Evolutionary conservation across 37 sponge, comb jelly and placozoan species (phyloP).

Genomic region (Haliclona indistincta): DNA sequence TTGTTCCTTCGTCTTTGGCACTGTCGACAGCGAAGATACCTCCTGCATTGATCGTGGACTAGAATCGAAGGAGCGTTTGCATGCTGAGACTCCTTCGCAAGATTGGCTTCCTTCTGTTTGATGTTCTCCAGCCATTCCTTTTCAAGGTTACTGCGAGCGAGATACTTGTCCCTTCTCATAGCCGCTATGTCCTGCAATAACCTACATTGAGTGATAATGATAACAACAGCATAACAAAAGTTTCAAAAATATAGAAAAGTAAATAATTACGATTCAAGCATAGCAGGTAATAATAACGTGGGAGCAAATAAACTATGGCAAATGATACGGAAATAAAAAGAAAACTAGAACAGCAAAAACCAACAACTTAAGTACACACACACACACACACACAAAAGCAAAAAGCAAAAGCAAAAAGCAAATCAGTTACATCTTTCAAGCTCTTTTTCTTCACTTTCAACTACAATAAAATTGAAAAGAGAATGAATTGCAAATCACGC

Average conservation of each 20-base stretch:
- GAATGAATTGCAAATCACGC: neutral
- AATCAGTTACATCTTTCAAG: conserved; percentile 14
- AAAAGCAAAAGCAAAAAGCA: too few relatives aligned
- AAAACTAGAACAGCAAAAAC: too few relatives aligned
- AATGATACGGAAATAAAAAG: too few relatives aligned
- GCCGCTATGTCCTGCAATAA: conserved; percentile 49
- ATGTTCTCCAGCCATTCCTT: conserved; percentile 47
- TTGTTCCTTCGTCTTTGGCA: conserved; percentile 67
- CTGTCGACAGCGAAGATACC: conserved; percentile 69
- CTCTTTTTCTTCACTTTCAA: conserved; percentile 22
- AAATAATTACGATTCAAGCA: too few relatives aligned
- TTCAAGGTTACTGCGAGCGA: conserved; percentile 45
- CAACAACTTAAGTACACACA: too few relatives aligned
- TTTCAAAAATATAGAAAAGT: too few relatives aligned
- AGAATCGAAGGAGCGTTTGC: conserved; percentile 39
- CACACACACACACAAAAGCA: too few relatives aligned
- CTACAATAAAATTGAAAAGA: conserved; percentile 18
- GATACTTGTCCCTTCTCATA: neutral
- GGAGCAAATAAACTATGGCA: too few relatives aligned
- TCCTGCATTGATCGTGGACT: conserved; percentile 77
- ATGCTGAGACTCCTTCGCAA: conserved; percentile 27
- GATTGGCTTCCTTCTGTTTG: conserved; percentile 34
- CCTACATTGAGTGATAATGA: conserved; percentile 10
- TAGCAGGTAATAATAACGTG: neutral
- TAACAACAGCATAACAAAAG: too few relatives aligned